These are phyloP conservation scores for Enteromius unitaeniatus DNA, from an alignment of 2,797 vertebrate genomes.

Conservation along the genomic window DNA sequence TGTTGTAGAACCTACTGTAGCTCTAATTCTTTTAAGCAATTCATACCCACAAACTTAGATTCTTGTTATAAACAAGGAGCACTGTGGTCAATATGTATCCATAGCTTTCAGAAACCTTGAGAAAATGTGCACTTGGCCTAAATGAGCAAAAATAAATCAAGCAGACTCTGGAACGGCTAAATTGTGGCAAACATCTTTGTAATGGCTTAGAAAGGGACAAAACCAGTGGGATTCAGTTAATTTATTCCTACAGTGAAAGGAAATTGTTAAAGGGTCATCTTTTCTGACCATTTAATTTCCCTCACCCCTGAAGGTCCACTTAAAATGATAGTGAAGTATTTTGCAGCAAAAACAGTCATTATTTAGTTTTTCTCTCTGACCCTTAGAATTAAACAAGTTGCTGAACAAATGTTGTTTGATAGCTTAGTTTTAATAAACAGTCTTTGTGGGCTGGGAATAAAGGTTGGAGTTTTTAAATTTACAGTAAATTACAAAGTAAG, in stretches of 20 bases:
- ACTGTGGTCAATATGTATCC: not conserved
- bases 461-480: not conserved
- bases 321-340: conserved; percentile 9
- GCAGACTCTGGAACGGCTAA: not conserved
- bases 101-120: not conserved
- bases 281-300: conserved; percentile 5
- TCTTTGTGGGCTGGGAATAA: not conserved
- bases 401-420: not conserved
- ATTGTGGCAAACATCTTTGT: not conserved
- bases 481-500: not conserved
- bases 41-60: not conserved
- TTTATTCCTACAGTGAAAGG: not conserved
- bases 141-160: not conserved
- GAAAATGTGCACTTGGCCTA: not conserved
- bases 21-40: not conserved
- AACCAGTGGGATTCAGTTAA: conserved; percentile 8
- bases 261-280: conserved; percentile 9
- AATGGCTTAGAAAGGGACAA: conserved; percentile 7
- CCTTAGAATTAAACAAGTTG: conserved; percentile 11
- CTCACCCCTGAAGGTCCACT: not conserved
- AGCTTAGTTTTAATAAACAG: not conserved
- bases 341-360: not conserved
- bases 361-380: conserved; percentile 9
- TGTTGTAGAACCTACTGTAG: not conserved
- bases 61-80: not conserved